Evolutionary conservation across 1,140 invertebrate species (phyloP).

Genomic region (Drosophila tristis): DNA sequence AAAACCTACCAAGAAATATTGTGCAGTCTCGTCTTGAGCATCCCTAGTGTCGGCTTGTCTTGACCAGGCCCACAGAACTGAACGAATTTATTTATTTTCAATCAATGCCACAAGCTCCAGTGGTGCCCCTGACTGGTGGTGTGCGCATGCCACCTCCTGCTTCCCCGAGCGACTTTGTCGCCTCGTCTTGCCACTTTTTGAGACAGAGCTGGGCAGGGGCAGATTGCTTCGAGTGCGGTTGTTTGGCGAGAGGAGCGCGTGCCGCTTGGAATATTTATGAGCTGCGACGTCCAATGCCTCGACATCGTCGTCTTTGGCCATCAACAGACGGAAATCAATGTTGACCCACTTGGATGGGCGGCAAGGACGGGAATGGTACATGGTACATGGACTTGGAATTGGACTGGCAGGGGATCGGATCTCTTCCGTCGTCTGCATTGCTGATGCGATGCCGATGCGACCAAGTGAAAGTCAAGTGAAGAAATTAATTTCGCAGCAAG

Average conservation of each 20-base stretch:
- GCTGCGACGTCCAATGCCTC: slow-evolving; percentile 49
- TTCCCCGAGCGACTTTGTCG: slow-evolving; percentile 60
- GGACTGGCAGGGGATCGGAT: slow-evolving; percentile 22
- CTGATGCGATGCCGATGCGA: slow-evolving; percentile 1
- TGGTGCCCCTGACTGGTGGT: background rate
- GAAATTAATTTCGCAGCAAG: slow-evolving; percentile 78
- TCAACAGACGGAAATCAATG: slow-evolving; percentile 75
- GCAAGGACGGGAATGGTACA: slow-evolving; percentile 40
- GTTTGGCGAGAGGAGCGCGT: slow-evolving; percentile 61
- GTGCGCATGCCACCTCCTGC: slow-evolving; percentile 18
- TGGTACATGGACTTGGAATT: slow-evolving; percentile 5
- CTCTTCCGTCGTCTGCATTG: slow-evolving; percentile 9
- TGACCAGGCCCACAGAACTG: slow-evolving; percentile 17
- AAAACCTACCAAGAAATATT: slow-evolving; percentile 17
- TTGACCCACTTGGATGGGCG: slow-evolving; percentile 69
- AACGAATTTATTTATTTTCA: slow-evolving; percentile 77
- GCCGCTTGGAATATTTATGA: slow-evolving; percentile 79
- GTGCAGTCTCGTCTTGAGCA: background rate
- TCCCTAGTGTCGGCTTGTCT: background rate
- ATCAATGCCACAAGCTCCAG: slow-evolving; percentile 56
- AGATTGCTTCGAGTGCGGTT: slow-evolving; percentile 7
- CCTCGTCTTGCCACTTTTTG: slow-evolving; percentile 62
- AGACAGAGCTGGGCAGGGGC: background rate
- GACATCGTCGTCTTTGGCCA: slow-evolving; percentile 39
- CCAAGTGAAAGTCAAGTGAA: slow-evolving; percentile 69